phyloP scores from a whole-genome alignment of 2,888 invertebrate species.

The Chorisops tibialis region DNA sequence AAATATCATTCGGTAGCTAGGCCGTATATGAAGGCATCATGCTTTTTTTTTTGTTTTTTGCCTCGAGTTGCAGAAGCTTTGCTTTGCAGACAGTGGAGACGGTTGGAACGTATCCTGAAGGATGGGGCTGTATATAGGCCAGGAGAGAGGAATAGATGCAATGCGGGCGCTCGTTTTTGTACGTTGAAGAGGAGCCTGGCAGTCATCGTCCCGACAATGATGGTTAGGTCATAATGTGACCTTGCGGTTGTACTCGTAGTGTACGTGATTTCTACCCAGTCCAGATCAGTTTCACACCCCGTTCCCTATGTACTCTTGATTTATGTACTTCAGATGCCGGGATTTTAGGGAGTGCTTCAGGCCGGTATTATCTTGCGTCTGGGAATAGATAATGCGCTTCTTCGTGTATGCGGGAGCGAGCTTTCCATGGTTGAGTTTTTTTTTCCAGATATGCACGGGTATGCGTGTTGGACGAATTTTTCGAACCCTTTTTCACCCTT shows the following conservation, averaged over 20 bases:
- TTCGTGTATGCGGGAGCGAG: no score
- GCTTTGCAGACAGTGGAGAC: not conserved
- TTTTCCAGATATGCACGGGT: no score
- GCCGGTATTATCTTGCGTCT: no score
- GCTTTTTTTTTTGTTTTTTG: not conserved
- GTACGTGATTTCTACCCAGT: not conserved
- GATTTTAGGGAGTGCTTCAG: no score
- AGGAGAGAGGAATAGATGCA: not conserved
- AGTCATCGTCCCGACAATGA: conserved; percentile 20
- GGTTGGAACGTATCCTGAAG: not conserved
- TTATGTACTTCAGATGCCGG: no score
- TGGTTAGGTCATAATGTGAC: conserved; percentile 20
- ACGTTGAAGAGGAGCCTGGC: not conserved
- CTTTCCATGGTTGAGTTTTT: no score
- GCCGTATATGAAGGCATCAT: not conserved
- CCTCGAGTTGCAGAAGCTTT: conserved; percentile 4
- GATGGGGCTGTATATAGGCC: conserved; percentile 13
- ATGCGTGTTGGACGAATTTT: no score
- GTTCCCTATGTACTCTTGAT: no score
- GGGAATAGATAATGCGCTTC: no score
- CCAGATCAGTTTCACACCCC: no score
- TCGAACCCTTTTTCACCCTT: no score
- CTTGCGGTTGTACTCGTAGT: conserved; percentile 15
- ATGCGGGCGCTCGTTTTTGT: not conserved
- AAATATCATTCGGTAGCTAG: not conserved